Conservation (phyloP, 2,888 invertebrate genomes). For the Clepsis dumicolana region DNA sequence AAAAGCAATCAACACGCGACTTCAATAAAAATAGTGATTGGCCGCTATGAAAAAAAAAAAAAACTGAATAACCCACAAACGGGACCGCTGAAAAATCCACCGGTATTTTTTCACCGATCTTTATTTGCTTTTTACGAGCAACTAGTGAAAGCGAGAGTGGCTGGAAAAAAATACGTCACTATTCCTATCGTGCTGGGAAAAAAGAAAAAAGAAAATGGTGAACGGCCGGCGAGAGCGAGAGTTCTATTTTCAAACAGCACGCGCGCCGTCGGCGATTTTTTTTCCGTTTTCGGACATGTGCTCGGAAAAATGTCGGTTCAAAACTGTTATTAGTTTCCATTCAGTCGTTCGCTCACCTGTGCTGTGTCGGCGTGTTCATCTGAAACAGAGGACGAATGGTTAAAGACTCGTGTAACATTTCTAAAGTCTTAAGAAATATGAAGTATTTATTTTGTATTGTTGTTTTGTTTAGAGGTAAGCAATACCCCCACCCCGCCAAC, state of each 20-base stretch:
- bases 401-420: too few relatives aligned
- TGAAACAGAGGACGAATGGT: constrained; percentile 34
- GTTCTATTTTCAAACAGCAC: constrained; percentile 79
- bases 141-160: constrained; percentile 78
- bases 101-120: constrained; percentile 75
- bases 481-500: too few relatives aligned
- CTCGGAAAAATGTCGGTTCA: constrained; percentile 50
- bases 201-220: constrained; percentile 66
- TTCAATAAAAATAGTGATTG: constrained; percentile 45
- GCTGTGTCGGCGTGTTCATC: constrained; percentile 37
- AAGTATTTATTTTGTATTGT: too few relatives aligned
- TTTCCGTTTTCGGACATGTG: constrained; percentile 61
- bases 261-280: constrained; percentile 63
- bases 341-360: constrained; percentile 40
- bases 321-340: constrained; percentile 38
- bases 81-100: constrained; percentile 68
- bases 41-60: constrained; percentile 53
- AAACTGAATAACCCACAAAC: constrained; percentile 72
- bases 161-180: constrained; percentile 81
- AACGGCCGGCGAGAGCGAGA: constrained; percentile 73
- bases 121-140: constrained; percentile 82
- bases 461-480: too few relatives aligned
- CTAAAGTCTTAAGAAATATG: not conserved
- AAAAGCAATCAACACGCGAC: constrained; percentile 18
- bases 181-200: constrained; percentile 79